phyloP scores from a whole-genome alignment of 2,888 invertebrate genomes.

The Octodonta nipae region DNA sequence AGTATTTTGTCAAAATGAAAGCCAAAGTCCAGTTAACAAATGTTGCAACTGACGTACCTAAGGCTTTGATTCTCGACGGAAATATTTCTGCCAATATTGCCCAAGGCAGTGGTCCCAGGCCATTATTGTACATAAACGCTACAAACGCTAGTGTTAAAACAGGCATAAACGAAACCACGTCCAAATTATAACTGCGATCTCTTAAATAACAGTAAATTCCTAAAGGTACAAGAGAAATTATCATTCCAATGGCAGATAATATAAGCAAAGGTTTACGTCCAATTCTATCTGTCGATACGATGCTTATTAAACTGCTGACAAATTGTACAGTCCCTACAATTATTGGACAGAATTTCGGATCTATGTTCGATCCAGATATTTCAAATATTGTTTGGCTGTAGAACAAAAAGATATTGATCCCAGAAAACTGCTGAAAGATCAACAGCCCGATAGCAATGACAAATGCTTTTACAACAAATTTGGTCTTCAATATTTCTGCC shows the following conservation, averaged over 20 bases:
- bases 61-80: slow-evolving; percentile 50
- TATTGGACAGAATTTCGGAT: slow-evolving; percentile 54
- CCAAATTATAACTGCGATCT: slow-evolving; percentile 22
- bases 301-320: slow-evolving; percentile 58
- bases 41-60: slow-evolving; percentile 29
- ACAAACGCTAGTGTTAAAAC: slow-evolving; percentile 4
- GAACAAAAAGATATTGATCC: slow-evolving; percentile 68
- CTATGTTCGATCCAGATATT: slow-evolving; percentile 44
- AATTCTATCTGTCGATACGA: slow-evolving; percentile 60
- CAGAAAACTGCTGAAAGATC: slow-evolving; percentile 69
- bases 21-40: slow-evolving; percentile 22
- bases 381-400: slow-evolving; percentile 60
- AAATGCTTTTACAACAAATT: slow-evolving; percentile 61
- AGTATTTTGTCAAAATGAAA: slow-evolving; percentile 19
- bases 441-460: slow-evolving; percentile 57
- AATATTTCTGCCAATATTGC: slow-evolving; percentile 71
- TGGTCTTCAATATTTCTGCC: slow-evolving; percentile 37
- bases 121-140: slow-evolving; percentile 54
- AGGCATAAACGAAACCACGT: slow-evolving; percentile 5
- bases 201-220: slow-evolving; percentile 46
- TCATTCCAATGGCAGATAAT: slow-evolving; percentile 54
- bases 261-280: slow-evolving; percentile 61
- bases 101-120: slow-evolving; percentile 67
- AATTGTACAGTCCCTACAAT: slow-evolving; percentile 67
- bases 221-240: slow-evolving; percentile 33